A percentile compares a stretch with the other conserved stretches of the same genome.
Evolutionary conservation across 2,113 vertebrate species (phyloP).

Genomic region (Sander lucioperca): DNA sequence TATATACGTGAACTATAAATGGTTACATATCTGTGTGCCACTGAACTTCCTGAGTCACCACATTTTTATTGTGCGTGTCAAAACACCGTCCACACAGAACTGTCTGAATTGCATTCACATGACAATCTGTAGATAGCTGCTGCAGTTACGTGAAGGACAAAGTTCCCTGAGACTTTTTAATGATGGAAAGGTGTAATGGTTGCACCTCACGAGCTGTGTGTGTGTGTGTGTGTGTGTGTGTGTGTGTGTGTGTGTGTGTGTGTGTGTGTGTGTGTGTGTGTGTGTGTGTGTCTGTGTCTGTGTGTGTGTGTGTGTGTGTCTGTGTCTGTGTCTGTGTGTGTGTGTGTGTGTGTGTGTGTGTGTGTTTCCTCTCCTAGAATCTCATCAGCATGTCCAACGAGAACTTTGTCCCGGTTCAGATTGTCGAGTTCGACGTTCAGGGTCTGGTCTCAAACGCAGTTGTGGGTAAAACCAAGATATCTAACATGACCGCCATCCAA

Average conservation of each 20-base stretch:
- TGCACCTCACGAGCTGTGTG: neutral
- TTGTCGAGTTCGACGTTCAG: slow-evolving; percentile 83
- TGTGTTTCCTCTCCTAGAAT: slow-evolving; percentile 78
- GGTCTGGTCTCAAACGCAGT: slow-evolving; percentile 81
- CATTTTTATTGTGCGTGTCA: neutral
- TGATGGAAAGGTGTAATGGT: neutral
- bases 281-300: neutral
- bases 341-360: neutral
- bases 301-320: neutral
- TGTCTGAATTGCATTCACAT: slow-evolving; percentile 37
- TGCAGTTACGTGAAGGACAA: slow-evolving; percentile 12
- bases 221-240: neutral
- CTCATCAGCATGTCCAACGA: slow-evolving; percentile 88
- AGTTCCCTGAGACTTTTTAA: slow-evolving; percentile 28
- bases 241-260: neutral
- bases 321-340: too few species aligned
- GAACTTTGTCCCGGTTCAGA: slow-evolving; percentile 86
- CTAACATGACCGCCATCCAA: slow-evolving; percentile 76
- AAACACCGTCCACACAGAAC: neutral
- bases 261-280: too few species aligned
- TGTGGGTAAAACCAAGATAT: slow-evolving; percentile 79
- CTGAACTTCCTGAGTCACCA: neutral
- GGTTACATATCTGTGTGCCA: too few species aligned
- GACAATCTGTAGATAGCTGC: slow-evolving; percentile 16
- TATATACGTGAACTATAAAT: neutral